These are phyloP conservation scores for Drosophila prosaltans DNA, from an alignment of 1,140 invertebrate species.

Conservation along the genomic window DNA sequence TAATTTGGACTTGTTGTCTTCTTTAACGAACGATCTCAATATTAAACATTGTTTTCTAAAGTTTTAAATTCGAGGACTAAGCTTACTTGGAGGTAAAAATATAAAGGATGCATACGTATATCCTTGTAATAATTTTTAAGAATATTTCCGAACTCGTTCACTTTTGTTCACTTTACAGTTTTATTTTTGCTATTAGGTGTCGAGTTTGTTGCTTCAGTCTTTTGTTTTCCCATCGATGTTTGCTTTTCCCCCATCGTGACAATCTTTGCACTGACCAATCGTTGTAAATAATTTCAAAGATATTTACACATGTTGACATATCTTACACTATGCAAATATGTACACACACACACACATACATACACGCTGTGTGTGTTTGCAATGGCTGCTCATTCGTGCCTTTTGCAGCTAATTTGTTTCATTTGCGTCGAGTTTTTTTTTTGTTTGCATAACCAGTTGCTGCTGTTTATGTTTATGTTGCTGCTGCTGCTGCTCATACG, in stretches of 20 bases:
- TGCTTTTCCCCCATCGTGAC: constrained; percentile 32
- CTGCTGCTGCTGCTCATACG: constrained; percentile 36
- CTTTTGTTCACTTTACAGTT: too few relatives aligned
- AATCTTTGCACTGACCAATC: constrained; percentile 40
- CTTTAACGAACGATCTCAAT: too few relatives aligned
- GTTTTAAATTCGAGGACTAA: too few relatives aligned
- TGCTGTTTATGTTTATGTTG: background rate
- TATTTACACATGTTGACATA: constrained; percentile 4
- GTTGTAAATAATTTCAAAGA: constrained; percentile 28
- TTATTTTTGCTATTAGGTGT: background rate
- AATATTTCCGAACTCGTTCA: too few relatives aligned
- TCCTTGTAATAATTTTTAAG: too few relatives aligned
- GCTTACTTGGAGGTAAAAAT: too few relatives aligned
- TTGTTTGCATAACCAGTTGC: constrained; percentile 58
- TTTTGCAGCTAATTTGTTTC: constrained; percentile 54
- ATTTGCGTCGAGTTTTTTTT: constrained; percentile 33
- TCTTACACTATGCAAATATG: constrained; percentile 3
- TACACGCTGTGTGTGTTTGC: constrained; percentile 27
- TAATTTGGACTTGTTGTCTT: too few relatives aligned
- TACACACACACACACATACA: background rate
- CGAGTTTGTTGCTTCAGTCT: constrained; percentile 76
- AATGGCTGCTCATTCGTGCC: constrained; percentile 38
- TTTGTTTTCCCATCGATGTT: constrained; percentile 41
- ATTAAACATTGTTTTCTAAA: too few relatives aligned
- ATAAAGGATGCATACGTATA: too few relatives aligned